Evolutionary conservation across 2,797 vertebrate species (phyloP).

Genomic region (Trematomus bernacchii): DNA sequence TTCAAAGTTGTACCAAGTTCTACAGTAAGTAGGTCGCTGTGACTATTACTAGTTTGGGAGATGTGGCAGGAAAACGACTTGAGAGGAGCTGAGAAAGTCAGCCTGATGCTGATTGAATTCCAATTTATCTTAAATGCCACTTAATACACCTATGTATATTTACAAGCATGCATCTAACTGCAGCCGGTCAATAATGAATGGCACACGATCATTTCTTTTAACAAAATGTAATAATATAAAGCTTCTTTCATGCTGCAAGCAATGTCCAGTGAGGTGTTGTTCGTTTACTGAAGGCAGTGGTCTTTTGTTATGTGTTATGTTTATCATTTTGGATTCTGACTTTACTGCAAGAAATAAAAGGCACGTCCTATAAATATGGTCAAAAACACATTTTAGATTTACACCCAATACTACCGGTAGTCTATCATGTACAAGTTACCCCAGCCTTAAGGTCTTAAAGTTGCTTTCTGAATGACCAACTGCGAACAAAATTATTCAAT

Average conservation of each 20-base stretch:
- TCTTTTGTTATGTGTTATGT: neutral
- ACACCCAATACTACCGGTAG: neutral
- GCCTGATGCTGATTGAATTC: conserved; percentile 36
- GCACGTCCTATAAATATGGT: neutral
- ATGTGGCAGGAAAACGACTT: conserved; percentile 30
- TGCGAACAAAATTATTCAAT: neutral
- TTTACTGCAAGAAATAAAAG: neutral
- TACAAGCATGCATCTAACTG: neutral
- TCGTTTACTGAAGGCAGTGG: neutral
- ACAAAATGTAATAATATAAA: neutral
- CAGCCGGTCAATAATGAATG: neutral
- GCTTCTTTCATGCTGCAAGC: neutral
- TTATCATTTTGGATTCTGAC: neutral
- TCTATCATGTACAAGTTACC: neutral
- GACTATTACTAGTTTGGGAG: conserved; percentile 50
- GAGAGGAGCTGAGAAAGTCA: conserved; percentile 26
- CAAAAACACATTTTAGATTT: neutral
- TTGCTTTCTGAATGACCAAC: neutral
- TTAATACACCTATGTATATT: neutral
- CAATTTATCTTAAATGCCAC: conserved; percentile 17
- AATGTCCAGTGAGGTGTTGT: neutral
- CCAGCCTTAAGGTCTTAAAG: neutral
- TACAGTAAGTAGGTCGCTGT: conserved; percentile 64
- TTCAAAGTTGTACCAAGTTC: conserved; percentile 51
- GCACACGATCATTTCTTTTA: neutral